Evolutionary conservation across 2,797 vertebrate species (phyloP).

Genomic region (Ispidina lecontei): DNA sequence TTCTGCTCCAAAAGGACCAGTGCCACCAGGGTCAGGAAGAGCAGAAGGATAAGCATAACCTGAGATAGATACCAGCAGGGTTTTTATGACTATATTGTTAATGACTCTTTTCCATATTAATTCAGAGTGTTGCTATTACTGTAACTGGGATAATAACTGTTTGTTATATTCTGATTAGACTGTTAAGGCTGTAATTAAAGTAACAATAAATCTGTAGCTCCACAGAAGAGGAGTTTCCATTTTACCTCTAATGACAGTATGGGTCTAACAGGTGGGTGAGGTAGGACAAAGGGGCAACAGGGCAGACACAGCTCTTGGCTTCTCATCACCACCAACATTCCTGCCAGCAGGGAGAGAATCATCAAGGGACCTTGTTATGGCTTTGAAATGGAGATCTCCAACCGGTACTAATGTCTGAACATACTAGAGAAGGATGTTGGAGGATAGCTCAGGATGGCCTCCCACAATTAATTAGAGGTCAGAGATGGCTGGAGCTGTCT

Average conservation of each 20-base stretch:
- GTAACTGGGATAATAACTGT: neutral
- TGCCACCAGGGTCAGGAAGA: neutral
- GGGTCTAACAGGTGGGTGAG: neutral
- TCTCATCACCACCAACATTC: neutral
- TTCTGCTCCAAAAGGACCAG: neutral
- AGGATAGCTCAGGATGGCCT: neutral
- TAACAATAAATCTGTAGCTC: neutral
- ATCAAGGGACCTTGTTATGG: neutral
- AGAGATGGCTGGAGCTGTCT: neutral
- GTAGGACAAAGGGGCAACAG: neutral
- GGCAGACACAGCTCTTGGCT: neutral
- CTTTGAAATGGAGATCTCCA: neutral
- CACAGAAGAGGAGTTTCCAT: neutral
- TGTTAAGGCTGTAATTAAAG: neutral
- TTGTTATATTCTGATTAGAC: neutral
- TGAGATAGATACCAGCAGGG: neutral
- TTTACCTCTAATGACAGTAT: neutral
- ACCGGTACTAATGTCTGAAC: fast-evolving
- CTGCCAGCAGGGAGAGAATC: neutral
- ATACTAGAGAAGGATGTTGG: neutral
- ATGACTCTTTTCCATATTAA: neutral
- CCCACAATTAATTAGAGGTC: neutral
- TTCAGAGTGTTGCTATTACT: neutral
- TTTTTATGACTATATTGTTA: neutral
- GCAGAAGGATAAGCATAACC: neutral